Percentiles rank a stretch among this genome's conserved stretches.
Evolutionary conservation across 2,113 vertebrate genomes (phyloP).

Genomic region (Tiliqua scincoides): DNA sequence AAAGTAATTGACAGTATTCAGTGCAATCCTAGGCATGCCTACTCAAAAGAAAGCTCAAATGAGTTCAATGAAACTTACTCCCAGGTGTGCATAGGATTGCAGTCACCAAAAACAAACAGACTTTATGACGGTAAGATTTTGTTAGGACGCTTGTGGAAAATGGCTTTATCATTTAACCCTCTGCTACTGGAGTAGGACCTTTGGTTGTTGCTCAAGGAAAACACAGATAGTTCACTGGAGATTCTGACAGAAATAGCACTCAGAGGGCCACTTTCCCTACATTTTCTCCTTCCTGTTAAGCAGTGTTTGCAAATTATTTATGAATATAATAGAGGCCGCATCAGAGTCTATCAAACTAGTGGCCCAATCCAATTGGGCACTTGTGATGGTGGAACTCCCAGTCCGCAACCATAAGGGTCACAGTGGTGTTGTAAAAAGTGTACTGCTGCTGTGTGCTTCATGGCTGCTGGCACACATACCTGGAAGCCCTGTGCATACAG

Average conservation of each 20-base stretch:
- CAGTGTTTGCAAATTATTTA: slow-evolving; percentile 46
- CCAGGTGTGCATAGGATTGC: neutral
- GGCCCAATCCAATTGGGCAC: too few relatives aligned
- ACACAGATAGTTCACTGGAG: slow-evolving; percentile 47
- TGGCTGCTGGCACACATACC: too few relatives aligned
- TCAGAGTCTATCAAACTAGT: slow-evolving; percentile 29
- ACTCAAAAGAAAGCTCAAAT: too few relatives aligned
- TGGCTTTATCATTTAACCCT: slow-evolving; percentile 37
- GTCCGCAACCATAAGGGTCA: too few relatives aligned
- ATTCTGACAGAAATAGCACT: slow-evolving; percentile 59
- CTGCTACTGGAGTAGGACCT: slow-evolving; percentile 49
- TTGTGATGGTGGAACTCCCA: too few relatives aligned
- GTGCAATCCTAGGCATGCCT: too few relatives aligned
- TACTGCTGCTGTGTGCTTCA: too few relatives aligned
- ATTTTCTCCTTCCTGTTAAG: slow-evolving; percentile 17
- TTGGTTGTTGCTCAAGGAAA: slow-evolving; percentile 49
- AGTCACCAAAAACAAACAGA: neutral
- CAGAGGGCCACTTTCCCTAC: slow-evolving; percentile 40
- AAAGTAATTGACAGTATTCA: too few relatives aligned
- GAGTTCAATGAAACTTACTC: too few relatives aligned
- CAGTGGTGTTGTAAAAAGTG: too few relatives aligned
- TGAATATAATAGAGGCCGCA: slow-evolving; percentile 53
- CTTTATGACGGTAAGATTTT: slow-evolving; percentile 29
- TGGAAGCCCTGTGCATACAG: too few relatives aligned
- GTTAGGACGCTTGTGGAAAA: slow-evolving; percentile 25